A percentile compares a stretch with the other conserved stretches of the same genome.
phyloP scores from a whole-genome alignment of 2,113 vertebrate genomes.

The Neodon shergylaensis region DNA sequence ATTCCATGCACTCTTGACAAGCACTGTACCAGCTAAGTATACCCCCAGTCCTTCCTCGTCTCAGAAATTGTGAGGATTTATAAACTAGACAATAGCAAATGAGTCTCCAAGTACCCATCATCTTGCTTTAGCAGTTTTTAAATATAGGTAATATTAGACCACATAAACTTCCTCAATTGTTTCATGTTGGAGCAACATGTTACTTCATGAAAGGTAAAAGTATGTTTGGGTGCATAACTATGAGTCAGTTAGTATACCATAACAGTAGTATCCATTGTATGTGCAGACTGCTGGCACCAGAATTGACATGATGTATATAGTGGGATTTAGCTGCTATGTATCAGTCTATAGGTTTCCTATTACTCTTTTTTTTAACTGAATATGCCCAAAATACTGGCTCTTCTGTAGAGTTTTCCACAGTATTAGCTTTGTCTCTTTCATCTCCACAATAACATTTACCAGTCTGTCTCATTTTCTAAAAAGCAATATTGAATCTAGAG shows the following conservation, averaged over 20 bases:
- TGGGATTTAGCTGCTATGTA: background rate
- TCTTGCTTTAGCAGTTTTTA: background rate
- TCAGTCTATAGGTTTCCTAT: background rate
- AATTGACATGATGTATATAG: conserved; percentile 1
- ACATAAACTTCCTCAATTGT: background rate
- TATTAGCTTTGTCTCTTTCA: conserved; percentile 9
- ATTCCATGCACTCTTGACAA: background rate
- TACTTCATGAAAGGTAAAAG: background rate
- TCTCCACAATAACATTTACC: background rate
- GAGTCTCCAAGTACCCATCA: background rate
- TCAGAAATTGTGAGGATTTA: background rate
- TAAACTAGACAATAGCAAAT: background rate
- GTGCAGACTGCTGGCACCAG: background rate
- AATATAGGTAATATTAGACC: background rate
- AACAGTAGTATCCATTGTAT: background rate
- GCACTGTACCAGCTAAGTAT: background rate
- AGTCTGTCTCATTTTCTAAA: background rate
- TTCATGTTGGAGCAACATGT: background rate
- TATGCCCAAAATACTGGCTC: background rate
- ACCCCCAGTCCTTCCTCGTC: background rate
- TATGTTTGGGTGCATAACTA: background rate
- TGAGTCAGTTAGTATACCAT: background rate
- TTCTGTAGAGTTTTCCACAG: background rate
- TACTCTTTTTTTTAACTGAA: background rate
- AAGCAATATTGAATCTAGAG: background rate